These are phyloP conservation scores for Xyliphius kryptos DNA, from an alignment of 2,113 vertebrate species.

Conservation along the genomic window DNA sequence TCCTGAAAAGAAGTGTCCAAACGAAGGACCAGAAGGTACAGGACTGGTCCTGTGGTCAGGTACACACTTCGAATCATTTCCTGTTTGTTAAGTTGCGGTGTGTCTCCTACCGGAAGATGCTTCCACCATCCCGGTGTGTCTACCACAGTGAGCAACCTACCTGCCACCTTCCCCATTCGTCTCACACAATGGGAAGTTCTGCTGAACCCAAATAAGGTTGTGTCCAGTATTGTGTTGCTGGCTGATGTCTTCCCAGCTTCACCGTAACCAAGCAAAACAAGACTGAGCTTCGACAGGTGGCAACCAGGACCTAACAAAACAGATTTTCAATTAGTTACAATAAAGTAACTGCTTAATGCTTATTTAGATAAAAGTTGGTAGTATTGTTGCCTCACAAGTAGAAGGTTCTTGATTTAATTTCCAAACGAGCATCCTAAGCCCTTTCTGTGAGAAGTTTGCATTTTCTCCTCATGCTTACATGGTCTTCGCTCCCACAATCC, in stretches of 20 bases:
- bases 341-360: too few relatives aligned
- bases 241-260: conserved; percentile 39
- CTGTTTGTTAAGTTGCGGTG: conserved; percentile 23
- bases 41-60: conserved; percentile 3
- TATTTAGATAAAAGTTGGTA: too few relatives aligned
- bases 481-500: too few relatives aligned
- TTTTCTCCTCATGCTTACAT: too few relatives aligned
- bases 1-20: conserved; percentile 42
- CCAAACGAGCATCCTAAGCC: too few relatives aligned
- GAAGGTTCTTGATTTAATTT: too few relatives aligned
- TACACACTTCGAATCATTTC: conserved; percentile 22
- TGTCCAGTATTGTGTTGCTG: conserved; percentile 40
- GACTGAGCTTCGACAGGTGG: conserved; percentile 11
- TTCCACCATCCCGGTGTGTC: conserved; percentile 47
- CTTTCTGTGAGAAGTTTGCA: too few relatives aligned
- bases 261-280: conserved; percentile 37
- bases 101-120: conserved; percentile 21
- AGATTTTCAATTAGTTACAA: background rate
- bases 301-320: conserved; percentile 22
- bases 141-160: conserved; percentile 29
- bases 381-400: too few relatives aligned
- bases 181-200: conserved; percentile 28
- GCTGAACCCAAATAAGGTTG: conserved; percentile 21
- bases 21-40: conserved; percentile 35
- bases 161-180: conserved; percentile 16